These are phyloP conservation scores for Isaurus tuberculatus DNA, from an alignment of 92 coral and sea anemone species.

Conservation along the genomic window DNA sequence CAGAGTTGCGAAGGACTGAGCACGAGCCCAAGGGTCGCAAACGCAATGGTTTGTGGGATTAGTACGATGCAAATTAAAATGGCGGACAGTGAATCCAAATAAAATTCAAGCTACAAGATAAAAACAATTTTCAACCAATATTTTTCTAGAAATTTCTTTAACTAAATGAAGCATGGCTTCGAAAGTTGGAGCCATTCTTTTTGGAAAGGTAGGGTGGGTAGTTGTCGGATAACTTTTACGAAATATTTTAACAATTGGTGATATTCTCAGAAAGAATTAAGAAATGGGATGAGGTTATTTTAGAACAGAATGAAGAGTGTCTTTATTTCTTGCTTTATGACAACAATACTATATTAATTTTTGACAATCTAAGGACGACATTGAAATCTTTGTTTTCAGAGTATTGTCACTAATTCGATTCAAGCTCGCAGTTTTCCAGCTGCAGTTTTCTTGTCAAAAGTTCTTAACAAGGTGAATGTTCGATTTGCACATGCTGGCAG, in stretches of 20 bases:
- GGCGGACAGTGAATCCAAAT: constrained; percentile 14
- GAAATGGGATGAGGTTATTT: too few species aligned
- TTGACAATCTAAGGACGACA: too few species aligned
- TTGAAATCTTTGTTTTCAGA: constrained; percentile 22
- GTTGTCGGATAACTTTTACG: background rate
- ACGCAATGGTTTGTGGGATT: constrained; percentile 31
- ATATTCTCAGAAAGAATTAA: too few species aligned
- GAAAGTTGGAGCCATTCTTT: constrained; percentile 9
- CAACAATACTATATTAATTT: too few species aligned
- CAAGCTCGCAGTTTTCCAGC: constrained; percentile 66
- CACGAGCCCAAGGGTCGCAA: background rate
- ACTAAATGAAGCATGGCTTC: constrained; percentile 20
- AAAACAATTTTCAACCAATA: background rate
- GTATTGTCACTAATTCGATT: constrained; percentile 8
- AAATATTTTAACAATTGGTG: too few species aligned
- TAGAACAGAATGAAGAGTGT: too few species aligned
- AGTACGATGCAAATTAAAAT: background rate
- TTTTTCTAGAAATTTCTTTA: background rate
- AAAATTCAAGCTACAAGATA: background rate
- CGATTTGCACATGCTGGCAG: constrained; percentile 86
- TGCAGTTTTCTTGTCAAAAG: constrained; percentile 37
- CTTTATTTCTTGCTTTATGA: too few species aligned
- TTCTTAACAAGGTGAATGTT: constrained; percentile 60
- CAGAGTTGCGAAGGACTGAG: constrained; percentile 40
- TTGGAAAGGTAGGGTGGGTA: constrained; percentile 18